phyloP scores from a whole-genome alignment of 2,113 vertebrate genomes.

The Sorex fumeus region DNA sequence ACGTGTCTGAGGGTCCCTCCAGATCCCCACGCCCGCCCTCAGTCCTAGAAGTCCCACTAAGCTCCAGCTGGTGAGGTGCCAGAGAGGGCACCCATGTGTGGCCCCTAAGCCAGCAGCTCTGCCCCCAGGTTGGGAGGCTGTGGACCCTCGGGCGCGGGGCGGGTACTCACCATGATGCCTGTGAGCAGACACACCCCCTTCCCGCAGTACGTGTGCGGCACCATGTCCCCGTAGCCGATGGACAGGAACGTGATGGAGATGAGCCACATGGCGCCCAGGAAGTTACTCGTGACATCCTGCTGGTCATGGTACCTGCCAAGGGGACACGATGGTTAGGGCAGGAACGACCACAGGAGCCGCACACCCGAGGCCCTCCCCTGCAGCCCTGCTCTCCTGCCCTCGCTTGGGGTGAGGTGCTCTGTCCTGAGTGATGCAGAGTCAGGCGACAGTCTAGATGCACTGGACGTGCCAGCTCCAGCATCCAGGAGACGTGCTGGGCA shows the following conservation, averaged over 20 bases:
- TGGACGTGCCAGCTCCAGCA: slow-evolving; percentile 26
- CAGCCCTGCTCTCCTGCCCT: accelerated
- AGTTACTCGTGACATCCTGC: slow-evolving; percentile 99
- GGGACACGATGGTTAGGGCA: slow-evolving; percentile 49
- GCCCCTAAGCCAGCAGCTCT: too few species aligned
- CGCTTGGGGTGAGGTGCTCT: background rate
- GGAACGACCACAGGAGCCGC: too few species aligned
- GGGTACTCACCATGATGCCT: slow-evolving; percentile 96
- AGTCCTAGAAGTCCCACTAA: too few species aligned
- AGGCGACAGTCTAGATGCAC: slow-evolving; percentile 36
- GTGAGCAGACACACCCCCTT: slow-evolving; percentile 99
- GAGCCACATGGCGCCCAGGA: slow-evolving; percentile 99
- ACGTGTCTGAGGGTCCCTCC: too few species aligned
- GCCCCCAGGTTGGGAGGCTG: background rate
- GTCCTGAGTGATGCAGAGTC: slow-evolving; percentile 1
- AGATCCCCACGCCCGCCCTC: too few species aligned
- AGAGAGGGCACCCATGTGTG: too few species aligned
- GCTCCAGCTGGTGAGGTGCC: too few species aligned
- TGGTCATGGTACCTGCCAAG: slow-evolving; percentile 96
- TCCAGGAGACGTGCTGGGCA: slow-evolving; percentile 23
- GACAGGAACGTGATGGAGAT: slow-evolving; percentile 99
- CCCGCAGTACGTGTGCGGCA: slow-evolving; percentile 98
- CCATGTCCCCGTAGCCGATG: slow-evolving; percentile 99
- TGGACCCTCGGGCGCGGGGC: background rate
- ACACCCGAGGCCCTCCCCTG: too few species aligned